A percentile compares a stretch with the other conserved stretches of the same genome.
Evolutionary conservation across 1,140 invertebrate species (phyloP).

Genomic region (Eufriesea mexicana): DNA sequence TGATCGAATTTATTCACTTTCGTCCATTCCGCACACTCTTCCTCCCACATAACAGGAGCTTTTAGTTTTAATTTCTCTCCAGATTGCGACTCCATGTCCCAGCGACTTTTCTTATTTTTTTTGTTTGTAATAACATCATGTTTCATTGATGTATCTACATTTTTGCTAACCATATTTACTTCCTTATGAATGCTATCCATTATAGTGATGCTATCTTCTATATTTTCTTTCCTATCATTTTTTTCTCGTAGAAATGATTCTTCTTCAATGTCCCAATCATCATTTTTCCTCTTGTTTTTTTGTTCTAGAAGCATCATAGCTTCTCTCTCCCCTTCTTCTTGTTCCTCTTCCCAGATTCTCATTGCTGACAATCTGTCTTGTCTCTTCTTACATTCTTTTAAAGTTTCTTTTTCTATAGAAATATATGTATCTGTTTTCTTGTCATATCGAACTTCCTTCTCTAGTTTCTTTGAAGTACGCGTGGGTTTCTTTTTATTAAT

Average conservation of each 20-base stretch:
- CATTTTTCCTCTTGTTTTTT: conserved; percentile 56
- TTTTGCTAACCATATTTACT: background rate
- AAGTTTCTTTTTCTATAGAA: conserved; percentile 73
- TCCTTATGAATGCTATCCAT: conserved; percentile 32
- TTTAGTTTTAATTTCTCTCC: conserved; percentile 70
- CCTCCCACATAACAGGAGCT: conserved; percentile 77
- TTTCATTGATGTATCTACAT: conserved; percentile 19
- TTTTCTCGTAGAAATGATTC: conserved; percentile 43
- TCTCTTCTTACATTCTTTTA: conserved; percentile 72
- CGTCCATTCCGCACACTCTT: conserved; percentile 74
- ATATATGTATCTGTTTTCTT: conserved; percentile 79
- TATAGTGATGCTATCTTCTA: background rate
- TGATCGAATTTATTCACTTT: conserved; percentile 57
- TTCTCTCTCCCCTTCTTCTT: conserved; percentile 79
- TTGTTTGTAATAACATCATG: conserved; percentile 29
- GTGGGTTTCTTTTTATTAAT: conserved; percentile 49
- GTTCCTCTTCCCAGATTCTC: conserved; percentile 81
- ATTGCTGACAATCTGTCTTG: conserved; percentile 70
- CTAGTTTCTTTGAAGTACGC: conserved; percentile 65
- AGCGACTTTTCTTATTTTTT: conserved; percentile 71
- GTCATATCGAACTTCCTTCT: conserved; percentile 77
- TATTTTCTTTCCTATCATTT: conserved; percentile 8
- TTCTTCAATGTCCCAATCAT: conserved; percentile 68
- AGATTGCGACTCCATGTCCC: conserved; percentile 72
- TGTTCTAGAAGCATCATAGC: conserved; percentile 68